Conservation (phyloP, 2,113 vertebrate genomes). For the Heterochromis multidens region DNA sequence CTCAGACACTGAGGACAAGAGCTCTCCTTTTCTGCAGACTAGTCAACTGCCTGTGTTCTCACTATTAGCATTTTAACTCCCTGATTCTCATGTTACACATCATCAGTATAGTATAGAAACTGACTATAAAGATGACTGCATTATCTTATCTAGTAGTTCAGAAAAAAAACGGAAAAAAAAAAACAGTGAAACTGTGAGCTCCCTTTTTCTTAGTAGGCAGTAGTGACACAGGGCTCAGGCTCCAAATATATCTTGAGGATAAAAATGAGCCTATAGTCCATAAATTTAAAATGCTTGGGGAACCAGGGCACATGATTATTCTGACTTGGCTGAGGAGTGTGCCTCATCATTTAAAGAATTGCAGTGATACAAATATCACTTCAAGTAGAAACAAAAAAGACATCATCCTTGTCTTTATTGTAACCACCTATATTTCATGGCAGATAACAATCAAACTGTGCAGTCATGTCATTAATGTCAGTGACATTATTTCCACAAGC, state of each 20-base stretch:
- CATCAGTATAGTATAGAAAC: not conserved
- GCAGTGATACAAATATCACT: not conserved
- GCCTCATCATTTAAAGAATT: not conserved
- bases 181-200: not conserved
- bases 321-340: not conserved
- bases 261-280: not conserved
- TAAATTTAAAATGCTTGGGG: not conserved
- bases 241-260: not conserved
- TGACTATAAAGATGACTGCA: not conserved
- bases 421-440: not conserved
- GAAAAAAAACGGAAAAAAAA: rapidly evolving
- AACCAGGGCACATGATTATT: not conserved
- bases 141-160: not conserved
- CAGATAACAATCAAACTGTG: not conserved
- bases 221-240: not conserved
- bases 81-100: not conserved
- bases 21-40: not conserved
- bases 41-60: not conserved
- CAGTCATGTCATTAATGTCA: not conserved
- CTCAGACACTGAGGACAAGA: not conserved
- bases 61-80: not conserved
- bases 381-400: not conserved
- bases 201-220: not conserved
- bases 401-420: not conserved
- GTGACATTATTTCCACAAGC: not conserved